These are phyloP conservation scores for Pammene fasciana DNA, from an alignment of 2,888 invertebrate species.

Conservation along the genomic window DNA sequence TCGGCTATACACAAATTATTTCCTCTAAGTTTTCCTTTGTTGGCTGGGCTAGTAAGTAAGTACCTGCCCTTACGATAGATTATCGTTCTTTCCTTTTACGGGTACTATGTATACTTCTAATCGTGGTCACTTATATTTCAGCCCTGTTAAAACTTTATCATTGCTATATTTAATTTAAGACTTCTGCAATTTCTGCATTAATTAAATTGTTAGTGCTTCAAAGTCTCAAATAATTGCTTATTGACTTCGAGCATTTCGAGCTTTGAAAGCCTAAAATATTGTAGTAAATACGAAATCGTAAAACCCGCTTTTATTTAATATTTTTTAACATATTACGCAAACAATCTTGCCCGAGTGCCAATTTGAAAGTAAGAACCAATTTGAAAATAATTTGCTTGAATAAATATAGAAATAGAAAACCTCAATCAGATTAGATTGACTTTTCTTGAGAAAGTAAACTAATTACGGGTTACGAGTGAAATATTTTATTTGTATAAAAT, in stretches of 20 bases:
- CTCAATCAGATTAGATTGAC: background rate
- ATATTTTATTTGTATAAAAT: conserved; percentile 10
- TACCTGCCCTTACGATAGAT: too few relatives aligned
- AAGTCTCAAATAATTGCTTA: background rate
- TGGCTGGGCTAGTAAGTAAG: too few relatives aligned
- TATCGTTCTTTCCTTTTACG: too few relatives aligned
- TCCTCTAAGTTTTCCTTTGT: too few relatives aligned
- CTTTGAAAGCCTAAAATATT: conserved; percentile 17
- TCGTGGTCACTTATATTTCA: too few relatives aligned
- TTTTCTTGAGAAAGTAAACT: background rate
- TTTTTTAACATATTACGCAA: conserved; percentile 26
- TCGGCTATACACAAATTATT: too few relatives aligned
- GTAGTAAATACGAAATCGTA: conserved; percentile 24
- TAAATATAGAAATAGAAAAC: conserved; percentile 16
- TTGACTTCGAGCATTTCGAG: conserved; percentile 4
- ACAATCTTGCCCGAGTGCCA: conserved; percentile 4
- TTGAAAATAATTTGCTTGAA: conserved; percentile 25
- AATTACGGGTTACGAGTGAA: background rate
- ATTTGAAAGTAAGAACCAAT: conserved; percentile 17
- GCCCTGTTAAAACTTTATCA: too few relatives aligned
- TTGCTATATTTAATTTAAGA: background rate
- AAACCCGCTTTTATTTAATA: conserved; percentile 17
- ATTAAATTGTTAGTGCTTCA: background rate
- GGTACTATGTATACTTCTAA: too few relatives aligned
- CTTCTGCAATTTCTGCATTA: too few relatives aligned